Percentiles rank a stretch among this genome's conserved stretches.
These are phyloP conservation scores for Caretta caretta DNA, from an alignment of 2,113 vertebrate genomes.

Conservation along the genomic window DNA sequence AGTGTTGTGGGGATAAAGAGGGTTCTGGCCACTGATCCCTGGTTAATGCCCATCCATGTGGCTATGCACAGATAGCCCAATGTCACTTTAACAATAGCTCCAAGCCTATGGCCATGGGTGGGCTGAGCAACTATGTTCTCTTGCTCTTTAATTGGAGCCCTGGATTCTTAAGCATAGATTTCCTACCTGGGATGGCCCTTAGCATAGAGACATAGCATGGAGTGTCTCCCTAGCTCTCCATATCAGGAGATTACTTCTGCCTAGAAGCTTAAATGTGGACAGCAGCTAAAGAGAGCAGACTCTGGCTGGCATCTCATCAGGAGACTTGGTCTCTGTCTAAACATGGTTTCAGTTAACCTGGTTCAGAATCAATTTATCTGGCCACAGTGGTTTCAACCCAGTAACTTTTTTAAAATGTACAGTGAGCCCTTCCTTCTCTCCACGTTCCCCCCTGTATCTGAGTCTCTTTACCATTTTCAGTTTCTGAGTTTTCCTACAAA, in stretches of 20 bases:
- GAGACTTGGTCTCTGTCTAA: background rate
- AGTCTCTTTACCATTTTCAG: background rate
- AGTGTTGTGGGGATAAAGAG: background rate
- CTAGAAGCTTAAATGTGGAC: background rate
- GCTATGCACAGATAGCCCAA: background rate
- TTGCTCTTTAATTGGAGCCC: background rate
- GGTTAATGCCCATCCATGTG: background rate
- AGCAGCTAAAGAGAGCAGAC: background rate
- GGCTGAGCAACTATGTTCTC: background rate
- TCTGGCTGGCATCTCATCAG: background rate
- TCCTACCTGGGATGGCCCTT: background rate
- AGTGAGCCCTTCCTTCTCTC: background rate
- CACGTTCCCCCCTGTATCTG: background rate
- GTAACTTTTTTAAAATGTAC: background rate
- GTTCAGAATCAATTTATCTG: background rate
- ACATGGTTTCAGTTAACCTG: background rate
- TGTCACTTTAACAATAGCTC: background rate
- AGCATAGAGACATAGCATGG: background rate
- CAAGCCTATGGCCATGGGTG: background rate
- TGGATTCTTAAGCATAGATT: background rate
- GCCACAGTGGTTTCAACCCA: background rate
- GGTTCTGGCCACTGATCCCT: background rate
- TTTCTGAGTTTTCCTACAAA: conserved; percentile 10
- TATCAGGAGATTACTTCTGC: background rate
- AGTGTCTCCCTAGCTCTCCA: background rate